phyloP scores from a whole-genome alignment of 2,888 invertebrate genomes.

The Leptopilina myrica region DNA sequence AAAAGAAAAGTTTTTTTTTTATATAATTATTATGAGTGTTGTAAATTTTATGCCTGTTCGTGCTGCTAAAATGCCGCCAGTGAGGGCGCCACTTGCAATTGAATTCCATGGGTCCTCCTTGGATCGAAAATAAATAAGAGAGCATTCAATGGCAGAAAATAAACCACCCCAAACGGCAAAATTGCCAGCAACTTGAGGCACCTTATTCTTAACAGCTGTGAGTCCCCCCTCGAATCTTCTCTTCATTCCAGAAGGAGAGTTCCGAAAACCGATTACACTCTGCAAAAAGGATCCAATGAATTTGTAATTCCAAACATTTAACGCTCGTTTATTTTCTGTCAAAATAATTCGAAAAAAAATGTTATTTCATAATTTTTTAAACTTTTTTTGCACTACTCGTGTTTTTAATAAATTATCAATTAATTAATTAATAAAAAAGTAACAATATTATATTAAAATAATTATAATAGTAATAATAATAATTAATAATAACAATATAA shows the following conservation, averaged over 20 bases:
- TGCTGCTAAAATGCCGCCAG: slow-evolving; percentile 95
- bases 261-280: slow-evolving; percentile 95
- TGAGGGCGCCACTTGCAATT: slow-evolving; percentile 93
- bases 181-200: slow-evolving; percentile 93
- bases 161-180: slow-evolving; percentile 99
- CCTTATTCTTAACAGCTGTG: slow-evolving; percentile 88
- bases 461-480: no score
- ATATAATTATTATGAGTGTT: background rate
- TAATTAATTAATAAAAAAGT: no score
- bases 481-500: no score
- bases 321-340: background rate
- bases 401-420: no score
- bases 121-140: slow-evolving; percentile 90
- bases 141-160: slow-evolving; percentile 97
- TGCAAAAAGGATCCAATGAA: slow-evolving; percentile 76
- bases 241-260: slow-evolving; percentile 90
- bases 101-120: slow-evolving; percentile 98
- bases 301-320: slow-evolving; percentile 27
- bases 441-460: no score
- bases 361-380: no score
- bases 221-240: slow-evolving; percentile 86
- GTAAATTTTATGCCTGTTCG: slow-evolving; percentile 84
- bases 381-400: no score
- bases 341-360: background rate
- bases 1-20: no score